A percentile compares a stretch with the other conserved stretches of the same genome.
These are phyloP conservation scores for Gasterosteus nipponicus DNA, from an alignment of 2,113 vertebrate genomes.

Conservation along the genomic window DNA sequence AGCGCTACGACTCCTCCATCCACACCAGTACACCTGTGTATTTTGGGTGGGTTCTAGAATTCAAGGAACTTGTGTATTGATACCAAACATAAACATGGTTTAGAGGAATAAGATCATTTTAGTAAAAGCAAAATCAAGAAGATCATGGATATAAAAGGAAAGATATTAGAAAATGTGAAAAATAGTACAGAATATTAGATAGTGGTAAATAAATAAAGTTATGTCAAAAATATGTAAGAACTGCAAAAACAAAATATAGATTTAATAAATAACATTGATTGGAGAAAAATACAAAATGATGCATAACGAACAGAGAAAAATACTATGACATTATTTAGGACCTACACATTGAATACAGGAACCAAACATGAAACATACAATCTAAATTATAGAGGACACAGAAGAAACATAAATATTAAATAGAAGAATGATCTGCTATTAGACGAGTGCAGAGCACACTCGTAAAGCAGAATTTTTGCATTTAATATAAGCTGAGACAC, in stretches of 20 bases:
- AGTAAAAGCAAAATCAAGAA: background rate
- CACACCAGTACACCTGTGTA: too few species aligned
- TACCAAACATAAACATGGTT: background rate
- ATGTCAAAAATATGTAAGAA: background rate
- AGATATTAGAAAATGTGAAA: background rate
- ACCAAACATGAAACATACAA: background rate
- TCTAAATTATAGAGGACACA: background rate
- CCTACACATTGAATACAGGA: background rate
- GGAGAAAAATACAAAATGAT: background rate
- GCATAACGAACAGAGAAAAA: background rate
- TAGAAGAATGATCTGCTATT: background rate
- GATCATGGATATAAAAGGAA: background rate
- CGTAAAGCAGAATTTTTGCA: background rate
- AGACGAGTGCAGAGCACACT: too few species aligned
- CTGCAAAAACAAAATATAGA: background rate
- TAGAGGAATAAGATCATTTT: background rate
- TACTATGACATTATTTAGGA: too few species aligned
- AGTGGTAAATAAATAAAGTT: background rate
- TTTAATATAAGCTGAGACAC: conserved; percentile 19
- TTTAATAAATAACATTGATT: background rate
- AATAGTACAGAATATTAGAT: background rate
- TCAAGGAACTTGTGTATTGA: background rate
- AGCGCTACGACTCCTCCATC: background rate
- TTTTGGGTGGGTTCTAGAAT: background rate
- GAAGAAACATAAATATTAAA: background rate